Evolutionary conservation across 2,113 vertebrate species (phyloP).

Genomic region (Hepsetus odoe): DNA sequence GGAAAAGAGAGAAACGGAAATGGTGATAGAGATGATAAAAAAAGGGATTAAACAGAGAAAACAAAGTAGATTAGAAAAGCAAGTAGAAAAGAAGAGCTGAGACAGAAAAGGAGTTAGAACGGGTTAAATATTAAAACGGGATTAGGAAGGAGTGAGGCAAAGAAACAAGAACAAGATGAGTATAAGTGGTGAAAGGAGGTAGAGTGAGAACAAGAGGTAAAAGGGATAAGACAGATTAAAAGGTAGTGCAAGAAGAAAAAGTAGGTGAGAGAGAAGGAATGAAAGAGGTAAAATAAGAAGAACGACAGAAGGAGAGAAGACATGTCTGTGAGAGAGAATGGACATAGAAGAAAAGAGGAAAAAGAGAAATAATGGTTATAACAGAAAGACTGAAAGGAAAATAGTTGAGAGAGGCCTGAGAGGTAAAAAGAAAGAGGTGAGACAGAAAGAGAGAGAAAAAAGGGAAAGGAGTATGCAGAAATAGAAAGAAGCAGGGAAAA

Average conservation of each 20-base stretch:
- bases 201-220: not conserved
- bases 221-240: not conserved
- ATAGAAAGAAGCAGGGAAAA: conserved; percentile 16
- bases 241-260: not conserved
- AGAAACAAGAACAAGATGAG: too few species aligned
- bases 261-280: not conserved
- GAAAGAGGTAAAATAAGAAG: not conserved
- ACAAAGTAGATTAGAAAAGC: not conserved
- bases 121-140: too few species aligned
- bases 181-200: too few species aligned
- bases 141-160: too few species aligned
- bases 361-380: not conserved
- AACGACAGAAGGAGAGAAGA: not conserved
- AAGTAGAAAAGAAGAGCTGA: not conserved
- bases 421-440: not conserved
- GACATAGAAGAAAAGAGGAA: not conserved
- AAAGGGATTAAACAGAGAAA: too few species aligned
- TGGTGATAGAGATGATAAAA: too few species aligned
- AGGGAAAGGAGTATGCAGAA: not conserved
- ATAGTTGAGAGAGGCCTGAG: not conserved
- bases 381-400: not conserved
- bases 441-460: not conserved
- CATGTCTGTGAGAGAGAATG: not conserved
- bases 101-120: not conserved
- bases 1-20: not conserved